These are phyloP conservation scores for Propithecus perrieri DNA, from an alignment of 2,797 vertebrate species.

Conservation along the genomic window DNA sequence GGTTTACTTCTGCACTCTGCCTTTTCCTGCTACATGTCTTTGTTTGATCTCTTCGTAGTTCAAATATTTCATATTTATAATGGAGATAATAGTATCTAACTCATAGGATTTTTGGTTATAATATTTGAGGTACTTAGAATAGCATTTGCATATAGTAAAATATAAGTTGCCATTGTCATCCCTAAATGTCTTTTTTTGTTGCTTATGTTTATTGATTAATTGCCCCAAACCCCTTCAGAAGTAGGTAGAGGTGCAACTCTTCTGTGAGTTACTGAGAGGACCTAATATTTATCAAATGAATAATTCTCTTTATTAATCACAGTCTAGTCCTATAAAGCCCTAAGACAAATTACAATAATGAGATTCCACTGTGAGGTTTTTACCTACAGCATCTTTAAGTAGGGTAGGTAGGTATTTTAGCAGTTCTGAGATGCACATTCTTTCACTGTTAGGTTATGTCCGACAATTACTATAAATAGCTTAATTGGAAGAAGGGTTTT, in stretches of 20 bases:
- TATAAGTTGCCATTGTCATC: not conserved
- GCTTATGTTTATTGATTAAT: constrained; percentile 10
- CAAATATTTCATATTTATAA: constrained; percentile 9
- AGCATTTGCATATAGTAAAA: not conserved
- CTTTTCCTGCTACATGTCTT: not conserved
- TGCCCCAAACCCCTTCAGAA: not conserved
- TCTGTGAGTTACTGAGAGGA: not conserved
- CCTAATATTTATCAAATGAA: constrained; percentile 20
- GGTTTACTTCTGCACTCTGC: not conserved
- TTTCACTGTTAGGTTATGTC: not conserved
- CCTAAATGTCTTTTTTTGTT: not conserved
- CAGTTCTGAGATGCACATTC: not conserved
- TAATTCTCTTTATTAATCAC: not conserved
- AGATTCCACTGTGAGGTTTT: not conserved
- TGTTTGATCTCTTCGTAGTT: not conserved
- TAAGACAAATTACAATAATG: not conserved
- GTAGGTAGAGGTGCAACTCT: not conserved
- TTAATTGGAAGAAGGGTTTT: not conserved
- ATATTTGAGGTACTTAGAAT: not conserved
- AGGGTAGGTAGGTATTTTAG: not conserved
- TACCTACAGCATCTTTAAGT: not conserved
- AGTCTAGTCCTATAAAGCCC: not conserved
- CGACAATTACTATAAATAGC: not conserved
- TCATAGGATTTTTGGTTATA: not conserved
- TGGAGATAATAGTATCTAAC: not conserved